phyloP scores from a whole-genome alignment of 2,888 invertebrate species.

The Isotomurus palustris region DNA sequence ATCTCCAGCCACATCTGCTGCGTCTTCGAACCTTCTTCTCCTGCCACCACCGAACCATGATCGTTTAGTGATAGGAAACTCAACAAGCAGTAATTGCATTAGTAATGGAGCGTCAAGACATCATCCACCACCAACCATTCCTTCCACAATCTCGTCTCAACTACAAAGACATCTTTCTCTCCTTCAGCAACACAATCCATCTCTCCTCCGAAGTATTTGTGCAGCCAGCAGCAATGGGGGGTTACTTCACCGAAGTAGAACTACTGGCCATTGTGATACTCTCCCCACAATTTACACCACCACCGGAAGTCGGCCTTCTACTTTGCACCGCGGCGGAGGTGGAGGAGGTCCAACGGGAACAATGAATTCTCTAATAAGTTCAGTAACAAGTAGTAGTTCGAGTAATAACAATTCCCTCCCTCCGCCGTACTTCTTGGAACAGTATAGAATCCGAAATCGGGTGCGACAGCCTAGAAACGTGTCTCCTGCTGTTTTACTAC shows the following conservation, averaged over 20 bases:
- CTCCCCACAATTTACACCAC: too few relatives aligned
- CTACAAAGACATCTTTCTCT: background rate
- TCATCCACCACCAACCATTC: too few relatives aligned
- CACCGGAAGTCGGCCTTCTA: too few relatives aligned
- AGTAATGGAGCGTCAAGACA: too few relatives aligned
- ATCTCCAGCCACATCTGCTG: background rate
- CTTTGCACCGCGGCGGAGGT: too few relatives aligned
- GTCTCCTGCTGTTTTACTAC: background rate
- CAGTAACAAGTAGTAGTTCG: background rate
- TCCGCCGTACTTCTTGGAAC: conserved; percentile 28
- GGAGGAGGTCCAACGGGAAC: conserved; percentile 3
- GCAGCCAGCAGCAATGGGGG: background rate
- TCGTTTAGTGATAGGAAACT: background rate
- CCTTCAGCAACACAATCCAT: conserved; percentile 4
- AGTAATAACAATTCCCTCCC: conserved; percentile 10
- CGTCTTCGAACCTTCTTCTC: background rate
- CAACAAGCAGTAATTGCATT: background rate
- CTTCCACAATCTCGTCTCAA: too few relatives aligned
- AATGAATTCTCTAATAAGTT: background rate
- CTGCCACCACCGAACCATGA: background rate
- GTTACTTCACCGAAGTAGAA: background rate
- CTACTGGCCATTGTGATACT: too few relatives aligned
- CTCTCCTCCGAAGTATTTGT: background rate
- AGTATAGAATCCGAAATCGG: conserved; percentile 25
- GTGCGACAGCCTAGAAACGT: conserved; percentile 17